Base-by-base conservation (phyloP, 2,888 invertebrate species). In the Drosophila niveifrons region DNA sequence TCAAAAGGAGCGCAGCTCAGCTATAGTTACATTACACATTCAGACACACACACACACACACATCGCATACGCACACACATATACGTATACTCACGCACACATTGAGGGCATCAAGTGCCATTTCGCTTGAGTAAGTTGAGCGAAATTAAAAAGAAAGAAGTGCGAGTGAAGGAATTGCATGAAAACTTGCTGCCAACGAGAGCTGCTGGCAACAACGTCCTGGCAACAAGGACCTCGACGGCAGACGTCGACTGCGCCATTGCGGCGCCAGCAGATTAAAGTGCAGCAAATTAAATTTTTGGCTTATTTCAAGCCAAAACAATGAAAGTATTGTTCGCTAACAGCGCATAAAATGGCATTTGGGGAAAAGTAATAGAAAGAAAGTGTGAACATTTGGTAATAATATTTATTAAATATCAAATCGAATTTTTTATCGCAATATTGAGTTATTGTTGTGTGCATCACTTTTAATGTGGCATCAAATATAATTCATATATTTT, bases 71-170 rank as follows among this genome's bases (percentile, higher is more conserved):
- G 15, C 7, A 39, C 13, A 6, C 62, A 52, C 29, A 63, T 23
- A 44, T 55, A 56, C 28, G 55, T 44, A 43, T 18, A 36, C 50
- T 59, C 36, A 66, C n/a, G 36, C 52, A 47, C 8, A 67, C 31
- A 72, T 69, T 52, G 51, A 62, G 69, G 53, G 70, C 76, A 76
- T 76, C 79, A 78, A 85, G 88, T 84, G 88, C 82, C 79, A 89
- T 84, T 89, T 76, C 79, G 85, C 78, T 78, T 89, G 84, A 78
- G 73, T 83, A 80, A 87, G 69, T 89, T 73, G 70, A 55, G 67
- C 66, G 63, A 89, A 89, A 89, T 89, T 83, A 89, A 89, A 81
- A 83, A 75, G 66, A 63, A 63, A 46, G 18, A 23, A 51, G 36
- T 36, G 11, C 1, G 15, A 36, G 15, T 11, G 15, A 15, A 36